phyloP scores from a whole-genome alignment of 2,888 invertebrate genomes.

The Pammene fasciana region DNA sequence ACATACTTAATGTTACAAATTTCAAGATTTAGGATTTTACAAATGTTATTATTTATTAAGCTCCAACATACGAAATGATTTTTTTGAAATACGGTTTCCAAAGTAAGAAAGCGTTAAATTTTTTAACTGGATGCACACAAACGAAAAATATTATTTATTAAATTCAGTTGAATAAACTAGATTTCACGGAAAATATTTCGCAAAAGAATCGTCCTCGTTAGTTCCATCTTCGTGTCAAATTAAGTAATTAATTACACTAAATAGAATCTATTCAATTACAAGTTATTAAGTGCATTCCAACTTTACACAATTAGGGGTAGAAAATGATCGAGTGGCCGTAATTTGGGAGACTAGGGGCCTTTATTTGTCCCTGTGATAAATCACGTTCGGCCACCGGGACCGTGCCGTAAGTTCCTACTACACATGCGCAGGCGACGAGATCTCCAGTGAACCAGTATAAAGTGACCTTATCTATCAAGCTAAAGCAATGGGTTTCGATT shows the following conservation, averaged over 20 bases:
- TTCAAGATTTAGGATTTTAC: no score
- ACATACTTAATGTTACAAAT: no score
- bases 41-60: no score
- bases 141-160: no score
- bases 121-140: no score
- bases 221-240: neutral
- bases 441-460: neutral
- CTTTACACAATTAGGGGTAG: constrained; percentile 49
- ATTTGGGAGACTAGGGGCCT: constrained; percentile 53
- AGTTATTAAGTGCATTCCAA: constrained; percentile 32
- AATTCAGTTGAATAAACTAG: no score
- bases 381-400: constrained; percentile 60
- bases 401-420: neutral
- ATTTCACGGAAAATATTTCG: no score
- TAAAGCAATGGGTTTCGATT: neutral
- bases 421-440: constrained; percentile 43
- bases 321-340: constrained; percentile 56
- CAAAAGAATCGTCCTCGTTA: no score
- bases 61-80: no score
- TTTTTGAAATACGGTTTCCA: no score
- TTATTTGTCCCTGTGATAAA: constrained; percentile 66
- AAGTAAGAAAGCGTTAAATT: no score
- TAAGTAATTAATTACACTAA: constrained; percentile 9
- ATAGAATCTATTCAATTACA: constrained; percentile 30
- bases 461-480: neutral